Base-by-base conservation (phyloP, 2,797 vertebrate genomes). In the Enteromius mattozi region DNA sequence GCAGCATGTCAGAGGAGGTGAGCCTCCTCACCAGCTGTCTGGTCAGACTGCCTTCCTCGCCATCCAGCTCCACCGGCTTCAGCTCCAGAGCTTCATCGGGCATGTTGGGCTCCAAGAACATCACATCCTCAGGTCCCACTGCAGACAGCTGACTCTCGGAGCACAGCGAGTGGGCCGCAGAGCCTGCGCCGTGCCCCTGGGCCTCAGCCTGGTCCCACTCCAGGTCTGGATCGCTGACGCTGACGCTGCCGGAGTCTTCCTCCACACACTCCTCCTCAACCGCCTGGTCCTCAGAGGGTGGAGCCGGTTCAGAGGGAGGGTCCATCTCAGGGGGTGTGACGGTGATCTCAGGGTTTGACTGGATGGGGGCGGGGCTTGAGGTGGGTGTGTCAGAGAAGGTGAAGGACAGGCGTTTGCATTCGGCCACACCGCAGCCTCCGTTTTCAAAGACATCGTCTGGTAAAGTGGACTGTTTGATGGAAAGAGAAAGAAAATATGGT, bases 21-120 rank as follows among this genome's bases (percentile, higher is more conserved):
- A 99, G 95, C 91, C 98, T 96, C 92, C 96, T 96, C 65, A 99
- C 98, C 19, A 99, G 95, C 92, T 99, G 98, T 89, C 96, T 96
- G 0, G 98, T 99, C 91, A 99, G 93, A 91, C 96, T 99, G 40
- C 98, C 98, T 88, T 98, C 98, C 59, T 95, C 96, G 2, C 94
- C 94, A 90, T 99, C 98, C 92, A 99, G 93, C 85, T 99, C 98
- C 89, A 99, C 96, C 0, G 98, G 98, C 90, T 98, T 99, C 47
- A 99, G 94, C 84, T 97, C 96, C 0, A 96, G 95, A 45, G 90
- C 88, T 84, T 96, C 96, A 47, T 98, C 94, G 0, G 84, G 94
- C 4, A 94, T 94, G 0, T 87, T 88, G 0, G 94, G 86, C 87
- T 97, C 95, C 49, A 96, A 90, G 84, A 97, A 97, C 47, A 96